phyloP scores from a whole-genome alignment of 2,113 vertebrate genomes.

The Martes martes region DNA sequence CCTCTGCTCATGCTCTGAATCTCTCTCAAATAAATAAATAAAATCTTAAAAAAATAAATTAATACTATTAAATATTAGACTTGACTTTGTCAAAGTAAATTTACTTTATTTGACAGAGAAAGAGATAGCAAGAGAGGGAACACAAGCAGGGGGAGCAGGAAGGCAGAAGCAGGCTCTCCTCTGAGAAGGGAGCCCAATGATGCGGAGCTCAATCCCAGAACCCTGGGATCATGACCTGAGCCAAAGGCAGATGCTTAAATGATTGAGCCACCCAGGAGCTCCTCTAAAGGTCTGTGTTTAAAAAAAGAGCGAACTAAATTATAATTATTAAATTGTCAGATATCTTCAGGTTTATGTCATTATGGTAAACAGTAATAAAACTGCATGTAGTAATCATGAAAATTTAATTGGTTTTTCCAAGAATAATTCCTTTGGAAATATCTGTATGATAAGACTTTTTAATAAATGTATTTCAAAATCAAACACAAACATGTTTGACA shows the following conservation, averaged over 20 bases:
- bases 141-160: too few species aligned
- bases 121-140: too few species aligned
- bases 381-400: background rate
- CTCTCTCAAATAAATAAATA: too few species aligned
- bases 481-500: background rate
- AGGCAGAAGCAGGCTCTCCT: too few species aligned
- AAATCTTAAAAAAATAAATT: background rate
- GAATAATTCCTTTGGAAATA: background rate
- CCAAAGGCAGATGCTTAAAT: too few species aligned
- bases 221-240: too few species aligned
- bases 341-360: background rate
- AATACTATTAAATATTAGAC: background rate
- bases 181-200: too few species aligned
- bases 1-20: too few species aligned
- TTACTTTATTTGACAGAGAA: too few species aligned
- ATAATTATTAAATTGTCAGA: background rate
- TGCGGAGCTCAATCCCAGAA: too few species aligned
- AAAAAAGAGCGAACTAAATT: background rate
- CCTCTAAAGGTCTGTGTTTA: background rate
- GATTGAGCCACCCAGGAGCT: too few species aligned
- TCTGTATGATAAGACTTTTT: background rate
- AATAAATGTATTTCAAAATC: background rate
- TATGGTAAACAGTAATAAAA: background rate
- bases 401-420: background rate
- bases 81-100: background rate